Evolutionary conservation across 2,888 invertebrate genomes (phyloP), one percentile per base, ranked within the genome.

Genomic region (Aporophyla lueneburgensis): DNA sequence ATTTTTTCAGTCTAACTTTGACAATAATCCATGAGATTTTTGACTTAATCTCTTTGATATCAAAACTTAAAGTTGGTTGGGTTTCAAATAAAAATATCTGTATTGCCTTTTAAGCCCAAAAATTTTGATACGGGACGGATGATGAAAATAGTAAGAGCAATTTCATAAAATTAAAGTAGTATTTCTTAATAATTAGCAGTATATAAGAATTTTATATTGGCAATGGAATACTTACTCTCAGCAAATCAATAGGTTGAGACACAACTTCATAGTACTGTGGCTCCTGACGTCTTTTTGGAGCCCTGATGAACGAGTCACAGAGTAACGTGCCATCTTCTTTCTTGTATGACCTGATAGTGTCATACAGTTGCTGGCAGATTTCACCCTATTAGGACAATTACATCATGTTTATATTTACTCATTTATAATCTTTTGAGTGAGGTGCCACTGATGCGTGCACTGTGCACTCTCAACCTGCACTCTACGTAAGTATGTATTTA

Each of bases 241-340:
- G 95, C 91, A 99, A 97, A 94, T 99, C 99, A 92, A 99, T 99
- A 2, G 99, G 99, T 92, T 99, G 99, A 12, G 98, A 97, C 2
- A 99, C 99, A 56, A 99, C 98, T 96, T 99, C 99, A 94, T 99
- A 99, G 92, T 99, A 99, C 74, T 98, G 98, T 2, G 99, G 99
- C 91, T 99, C 99, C 91, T 98, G 99, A 76, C 99, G 97, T 78
- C 99, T 97, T 92, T 99, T 99, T 0, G 99, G 99, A 16, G 98
- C 99, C 87, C 99, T 97, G 87, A 99, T 99, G 92, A 99, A 99
- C 1, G 99, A 98, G 93, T 99, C 99, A 94, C 99, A 99, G 9
- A 99, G 93, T 87, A 99, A 96, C 0, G 98, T 97, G 0, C 99
- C 99, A 96, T 99, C 99, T 86, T 99, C 99, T 89, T 99, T 99